These are phyloP conservation scores for Amphiprion ocellaris DNA, from an alignment of 2,113 vertebrate species.

Conservation along the genomic window DNA sequence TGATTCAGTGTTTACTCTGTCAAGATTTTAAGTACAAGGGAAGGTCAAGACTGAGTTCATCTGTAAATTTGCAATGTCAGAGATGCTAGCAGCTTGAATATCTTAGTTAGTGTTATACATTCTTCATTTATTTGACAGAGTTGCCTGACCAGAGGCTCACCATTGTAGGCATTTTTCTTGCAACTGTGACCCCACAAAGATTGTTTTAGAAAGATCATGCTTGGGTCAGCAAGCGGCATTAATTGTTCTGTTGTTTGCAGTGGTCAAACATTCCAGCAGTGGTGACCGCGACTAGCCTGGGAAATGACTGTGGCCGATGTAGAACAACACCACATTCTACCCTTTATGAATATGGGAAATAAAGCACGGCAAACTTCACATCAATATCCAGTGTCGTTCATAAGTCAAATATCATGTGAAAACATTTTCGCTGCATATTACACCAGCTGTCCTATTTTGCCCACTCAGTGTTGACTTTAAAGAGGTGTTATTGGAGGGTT, in stretches of 20 bases:
- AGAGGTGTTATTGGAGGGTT: conserved; percentile 76
- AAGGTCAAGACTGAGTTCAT: conserved; percentile 18
- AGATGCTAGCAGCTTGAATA: conserved; percentile 7
- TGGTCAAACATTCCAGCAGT: conserved; percentile 63
- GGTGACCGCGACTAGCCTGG: conserved; percentile 22
- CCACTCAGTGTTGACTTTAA: conserved; percentile 72
- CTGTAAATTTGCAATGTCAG: not conserved
- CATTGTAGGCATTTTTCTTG: conserved; percentile 34
- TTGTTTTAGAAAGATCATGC: conserved; percentile 50
- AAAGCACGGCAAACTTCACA: conserved; percentile 55
- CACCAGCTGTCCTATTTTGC: conserved; percentile 63
- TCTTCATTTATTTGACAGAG: conserved; percentile 21
- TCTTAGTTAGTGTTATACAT: not conserved
- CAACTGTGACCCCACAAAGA: conserved; percentile 27
- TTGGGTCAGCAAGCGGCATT: conserved; percentile 58
- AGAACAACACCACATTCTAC: conserved; percentile 49
- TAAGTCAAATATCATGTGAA: conserved; percentile 67
- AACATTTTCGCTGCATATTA: conserved; percentile 60
- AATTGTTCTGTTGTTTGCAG: conserved; percentile 46
- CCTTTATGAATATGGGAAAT: conserved; percentile 60
- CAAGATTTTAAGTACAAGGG: not conserved
- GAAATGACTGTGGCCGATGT: conserved; percentile 58
- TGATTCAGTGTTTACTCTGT: conserved; percentile 12
- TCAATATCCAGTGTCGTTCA: conserved; percentile 52
- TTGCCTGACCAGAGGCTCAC: conserved; percentile 20